Evolutionary conservation across 1,140 invertebrate species (phyloP).

Genomic region (Drosophila sp.): DNA sequence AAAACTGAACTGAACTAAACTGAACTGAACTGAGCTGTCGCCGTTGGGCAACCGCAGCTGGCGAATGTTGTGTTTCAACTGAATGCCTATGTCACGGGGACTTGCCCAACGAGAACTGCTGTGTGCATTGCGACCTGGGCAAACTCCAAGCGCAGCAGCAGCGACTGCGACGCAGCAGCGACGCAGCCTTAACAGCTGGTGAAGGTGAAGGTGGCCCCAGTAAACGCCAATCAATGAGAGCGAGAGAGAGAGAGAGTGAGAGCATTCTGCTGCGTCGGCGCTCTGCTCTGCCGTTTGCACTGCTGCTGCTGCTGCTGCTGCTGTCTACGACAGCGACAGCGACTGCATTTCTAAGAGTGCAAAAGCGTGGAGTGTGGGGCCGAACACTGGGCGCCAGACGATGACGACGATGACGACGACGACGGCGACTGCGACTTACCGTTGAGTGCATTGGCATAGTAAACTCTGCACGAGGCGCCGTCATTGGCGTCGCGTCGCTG

Average conservation of each 20-base stretch:
- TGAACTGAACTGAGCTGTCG: constrained; percentile 41
- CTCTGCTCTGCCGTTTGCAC: constrained; percentile 19
- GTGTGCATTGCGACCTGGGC: constrained; percentile 58
- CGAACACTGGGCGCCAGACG: constrained; percentile 61
- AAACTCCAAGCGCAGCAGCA: constrained; percentile 28
- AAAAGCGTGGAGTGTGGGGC: constrained; percentile 20
- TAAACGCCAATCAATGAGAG: constrained; percentile 55
- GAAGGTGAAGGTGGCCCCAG: constrained; percentile 62
- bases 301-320: constrained; percentile 28
- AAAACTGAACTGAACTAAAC: too few species aligned
- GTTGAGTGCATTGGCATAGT: constrained; percentile 80
- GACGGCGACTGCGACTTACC: constrained; percentile 33
- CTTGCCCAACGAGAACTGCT: constrained; percentile 83
- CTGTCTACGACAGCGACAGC: constrained; percentile 21
- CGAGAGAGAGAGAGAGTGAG: constrained; percentile 52
- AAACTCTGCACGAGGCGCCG: constrained; percentile 78
- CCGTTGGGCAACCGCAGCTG: constrained; percentile 75
- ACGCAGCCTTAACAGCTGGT: constrained; percentile 34
- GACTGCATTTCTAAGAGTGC: constrained; percentile 22
- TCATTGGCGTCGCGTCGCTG: constrained; percentile 24
- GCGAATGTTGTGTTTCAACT: constrained; percentile 80
- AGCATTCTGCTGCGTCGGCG: constrained; percentile 38
- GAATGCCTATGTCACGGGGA: constrained; percentile 72
- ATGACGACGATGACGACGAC: constrained; percentile 49
- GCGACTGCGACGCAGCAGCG: constrained; percentile 13